A percentile compares a stretch with the other conserved stretches of the same genome.
phyloP scores from a whole-genome alignment of 2,113 vertebrate genomes.

The Shinisaurus crocodilurus region DNA sequence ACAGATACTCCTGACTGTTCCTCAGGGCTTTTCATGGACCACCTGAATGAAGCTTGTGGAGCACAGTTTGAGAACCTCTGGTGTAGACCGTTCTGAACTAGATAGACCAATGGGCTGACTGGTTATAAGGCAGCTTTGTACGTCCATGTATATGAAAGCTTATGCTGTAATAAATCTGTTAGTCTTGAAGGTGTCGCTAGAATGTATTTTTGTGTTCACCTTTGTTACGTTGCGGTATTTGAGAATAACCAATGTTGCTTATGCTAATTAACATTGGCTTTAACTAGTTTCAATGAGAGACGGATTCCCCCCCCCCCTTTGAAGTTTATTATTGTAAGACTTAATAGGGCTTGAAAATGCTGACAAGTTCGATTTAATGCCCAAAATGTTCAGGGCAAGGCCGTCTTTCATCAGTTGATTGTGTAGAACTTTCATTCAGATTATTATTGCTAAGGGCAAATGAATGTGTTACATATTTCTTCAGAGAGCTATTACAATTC shows the following conservation, averaged over 20 bases:
- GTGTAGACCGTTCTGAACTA: neutral
- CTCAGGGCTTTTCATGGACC: neutral
- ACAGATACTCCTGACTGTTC: neutral
- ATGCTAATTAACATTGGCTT: neutral
- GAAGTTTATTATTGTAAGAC: neutral
- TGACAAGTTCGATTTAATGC: conserved; percentile 15
- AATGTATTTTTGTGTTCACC: neutral
- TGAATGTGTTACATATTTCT: conserved; percentile 59
- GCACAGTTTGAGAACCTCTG: neutral
- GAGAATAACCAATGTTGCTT: neutral
- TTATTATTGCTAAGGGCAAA: conserved; percentile 47
- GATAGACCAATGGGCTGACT: neutral
- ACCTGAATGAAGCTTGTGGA: neutral
- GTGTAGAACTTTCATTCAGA: conserved; percentile 61
- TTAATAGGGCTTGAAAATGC: conserved; percentile 9
- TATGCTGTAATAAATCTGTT: too few relatives aligned
- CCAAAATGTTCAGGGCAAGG: neutral
- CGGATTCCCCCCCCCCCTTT: neutral
- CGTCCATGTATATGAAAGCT: neutral
- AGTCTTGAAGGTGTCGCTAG: neutral
- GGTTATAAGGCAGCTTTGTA: neutral
- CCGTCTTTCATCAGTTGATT: conserved; percentile 23
- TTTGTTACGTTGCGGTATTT: conserved; percentile 1
- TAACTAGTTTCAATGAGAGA: neutral
- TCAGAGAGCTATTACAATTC: conserved; percentile 56